These are phyloP conservation scores for Parascotia fuliginaria DNA, from an alignment of 2,888 invertebrate genomes.

Conservation along the genomic window DNA sequence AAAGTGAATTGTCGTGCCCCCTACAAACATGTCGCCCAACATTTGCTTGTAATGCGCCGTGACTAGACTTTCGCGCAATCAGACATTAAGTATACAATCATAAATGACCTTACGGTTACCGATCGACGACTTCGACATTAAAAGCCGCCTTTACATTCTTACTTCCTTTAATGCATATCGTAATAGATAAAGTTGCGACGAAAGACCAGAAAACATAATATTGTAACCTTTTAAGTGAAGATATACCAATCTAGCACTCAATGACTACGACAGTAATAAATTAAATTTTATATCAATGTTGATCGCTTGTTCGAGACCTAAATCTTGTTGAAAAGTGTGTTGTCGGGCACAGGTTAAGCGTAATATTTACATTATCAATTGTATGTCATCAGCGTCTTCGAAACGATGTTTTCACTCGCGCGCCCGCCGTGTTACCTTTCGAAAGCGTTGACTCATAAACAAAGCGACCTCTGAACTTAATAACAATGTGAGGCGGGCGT, in stretches of 20 bases:
- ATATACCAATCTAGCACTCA: not conserved
- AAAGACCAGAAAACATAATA: not conserved
- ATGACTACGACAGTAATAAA: not conserved
- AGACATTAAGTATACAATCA: conserved; percentile 65
- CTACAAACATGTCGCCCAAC: conserved; percentile 64
- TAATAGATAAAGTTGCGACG: conserved; percentile 17
- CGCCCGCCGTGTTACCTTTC: conserved; percentile 80
- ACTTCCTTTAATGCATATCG: conserved; percentile 45
- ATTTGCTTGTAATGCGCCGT: conserved; percentile 59
- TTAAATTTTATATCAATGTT: conserved; percentile 20
- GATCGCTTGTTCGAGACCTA: conserved; percentile 52
- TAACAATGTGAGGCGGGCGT: conserved; percentile 83
- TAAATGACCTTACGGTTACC: conserved; percentile 57
- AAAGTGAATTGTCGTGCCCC: conserved; percentile 78
- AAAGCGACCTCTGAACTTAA: conserved; percentile 84
- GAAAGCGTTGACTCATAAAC: conserved; percentile 83
- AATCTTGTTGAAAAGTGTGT: conserved; percentile 63
- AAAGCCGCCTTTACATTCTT: conserved; percentile 42
- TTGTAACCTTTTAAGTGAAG: not conserved
- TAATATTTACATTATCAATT: conserved; percentile 82
- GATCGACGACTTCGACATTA: conserved; percentile 57
- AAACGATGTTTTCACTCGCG: conserved; percentile 78
- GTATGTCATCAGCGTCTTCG: conserved; percentile 79
- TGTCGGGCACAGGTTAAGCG: conserved; percentile 67
- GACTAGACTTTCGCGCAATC: conserved; percentile 71